A percentile compares a stretch with the other conserved stretches of the same genome.
Conservation (phyloP, 2,888 invertebrate genomes). For the Tetrapedia diversipes region DNA sequence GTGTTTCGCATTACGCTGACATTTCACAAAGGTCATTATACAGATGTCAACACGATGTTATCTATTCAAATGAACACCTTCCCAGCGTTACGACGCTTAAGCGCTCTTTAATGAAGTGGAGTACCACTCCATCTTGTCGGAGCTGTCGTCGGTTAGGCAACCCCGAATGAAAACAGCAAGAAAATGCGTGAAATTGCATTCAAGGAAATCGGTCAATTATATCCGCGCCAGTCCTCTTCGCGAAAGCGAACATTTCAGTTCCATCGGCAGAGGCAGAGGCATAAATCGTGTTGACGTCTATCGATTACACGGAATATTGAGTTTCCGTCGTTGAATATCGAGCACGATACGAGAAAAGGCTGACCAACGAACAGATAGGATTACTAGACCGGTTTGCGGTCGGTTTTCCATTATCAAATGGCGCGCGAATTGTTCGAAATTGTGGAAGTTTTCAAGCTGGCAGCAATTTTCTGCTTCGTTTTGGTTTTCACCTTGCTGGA, state of each 20-base stretch:
- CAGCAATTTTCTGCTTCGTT: not conserved
- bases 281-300: slow-evolving; percentile 45
- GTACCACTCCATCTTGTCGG: slow-evolving; percentile 11
- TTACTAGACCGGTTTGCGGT: slow-evolving; percentile 57
- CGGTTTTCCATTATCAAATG: slow-evolving; percentile 30
- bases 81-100: slow-evolving; percentile 25
- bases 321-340: slow-evolving; percentile 52
- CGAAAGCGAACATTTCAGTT: not conserved
- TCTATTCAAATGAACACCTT: slow-evolving; percentile 51
- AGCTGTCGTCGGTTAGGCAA: slow-evolving; percentile 30
- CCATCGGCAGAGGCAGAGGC: not conserved
- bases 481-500: not conserved
- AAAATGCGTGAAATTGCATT: not conserved
- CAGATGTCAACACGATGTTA: slow-evolving; percentile 56
- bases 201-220: not conserved
- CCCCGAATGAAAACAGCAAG: not conserved
- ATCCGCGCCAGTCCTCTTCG: not conserved
- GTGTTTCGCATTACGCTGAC: slow-evolving; percentile 41
- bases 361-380: slow-evolving; percentile 54
- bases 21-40: slow-evolving; percentile 55
- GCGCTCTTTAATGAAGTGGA: slow-evolving; percentile 42
- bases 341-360: slow-evolving; percentile 42
- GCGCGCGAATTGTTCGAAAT: slow-evolving; percentile 21
- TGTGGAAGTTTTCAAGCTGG: not conserved
- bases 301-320: slow-evolving; percentile 55